Evolutionary conservation across 1,140 invertebrate species (phyloP), one percentile per base, ranked within the genome.

Genomic region (Caenorhabditis remanei): DNA sequence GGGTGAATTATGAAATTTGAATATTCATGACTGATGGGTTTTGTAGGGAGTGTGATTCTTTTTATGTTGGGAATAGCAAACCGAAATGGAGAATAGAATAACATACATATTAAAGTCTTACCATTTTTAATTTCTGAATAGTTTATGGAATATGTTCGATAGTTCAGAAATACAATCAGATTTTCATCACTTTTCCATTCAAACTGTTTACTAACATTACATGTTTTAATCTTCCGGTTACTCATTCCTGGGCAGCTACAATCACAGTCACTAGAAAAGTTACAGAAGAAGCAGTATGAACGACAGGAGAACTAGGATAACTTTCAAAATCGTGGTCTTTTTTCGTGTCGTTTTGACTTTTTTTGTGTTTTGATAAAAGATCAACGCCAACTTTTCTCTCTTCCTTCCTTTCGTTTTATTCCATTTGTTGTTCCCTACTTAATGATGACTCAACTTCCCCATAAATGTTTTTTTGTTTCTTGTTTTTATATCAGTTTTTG

Each of bases 361-460:
- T n/a, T 63, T 24, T 32, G 32, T 63, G 61, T 63, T 63, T 63
- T 63, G 61, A 63, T 63, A 63, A 63, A 24, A 63, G 61, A 63
- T 63, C 61, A 63, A 63, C 61, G 32, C 61, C 61, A 63, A 63
- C 21, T 40, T 7, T 1, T 58, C 7, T 21, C 14, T 58, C 8
- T 40, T 32, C 32, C 32, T 40, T 14, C 32, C 21, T 40, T 9
- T 9, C 11, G 11, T 58, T 58, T 58, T 58, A 4, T 63, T 19
- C 56, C n/a, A 58, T 19, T 58, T 58, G 56, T 58, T 58, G n/a
- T 16, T 58, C 56, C 21, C 11, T 63, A 32, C 14, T 63, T 32
- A 63, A 63, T 63, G 24, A 63, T 63, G 61, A 63, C 61, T 63
- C 61, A 58, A 63, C 61, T 63, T 63, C 61, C 61, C 32, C 61